Percentiles rank a stretch among this genome's conserved stretches.
Evolutionary conservation across 1,140 invertebrate genomes (phyloP).

Genomic region (Caligus rogercresseyi): DNA sequence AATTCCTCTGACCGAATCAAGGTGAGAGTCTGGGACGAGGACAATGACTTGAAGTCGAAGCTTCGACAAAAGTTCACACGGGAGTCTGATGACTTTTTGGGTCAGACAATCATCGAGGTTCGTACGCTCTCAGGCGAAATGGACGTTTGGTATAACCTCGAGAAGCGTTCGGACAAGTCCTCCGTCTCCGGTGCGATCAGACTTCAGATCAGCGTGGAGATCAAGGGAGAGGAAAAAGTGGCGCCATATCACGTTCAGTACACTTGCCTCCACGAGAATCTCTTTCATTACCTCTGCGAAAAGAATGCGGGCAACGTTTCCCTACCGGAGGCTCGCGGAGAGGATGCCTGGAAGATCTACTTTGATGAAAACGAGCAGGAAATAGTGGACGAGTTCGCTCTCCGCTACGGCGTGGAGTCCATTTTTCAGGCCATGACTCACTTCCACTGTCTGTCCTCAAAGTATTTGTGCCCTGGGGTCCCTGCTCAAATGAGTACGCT

Average conservation of each 20-base stretch:
- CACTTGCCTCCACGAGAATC: conserved; percentile 96
- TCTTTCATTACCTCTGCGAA: conserved; percentile 94
- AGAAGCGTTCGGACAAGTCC: conserved; percentile 97
- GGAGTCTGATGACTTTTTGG: conserved; percentile 96
- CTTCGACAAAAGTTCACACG: conserved; percentile 85
- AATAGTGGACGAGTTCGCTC: conserved; percentile 98
- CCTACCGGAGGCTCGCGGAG: conserved; percentile 54
- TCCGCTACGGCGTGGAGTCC: conserved; percentile 98
- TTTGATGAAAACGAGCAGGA: conserved; percentile 95
- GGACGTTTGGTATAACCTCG: conserved; percentile 99
- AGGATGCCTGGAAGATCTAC: conserved; percentile 98
- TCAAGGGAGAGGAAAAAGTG: conserved; percentile 98
- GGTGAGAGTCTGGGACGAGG: conserved; percentile 99
- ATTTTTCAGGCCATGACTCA: conserved; percentile 99
- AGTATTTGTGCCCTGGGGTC: conserved; percentile 94
- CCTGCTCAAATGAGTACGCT: conserved; percentile 97
- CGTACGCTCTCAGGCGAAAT: conserved; percentile 94
- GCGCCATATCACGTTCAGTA: conserved; percentile 99
- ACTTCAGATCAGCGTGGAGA: conserved; percentile 97
- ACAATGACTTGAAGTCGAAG: conserved; percentile 97
- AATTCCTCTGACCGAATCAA: conserved; percentile 99
- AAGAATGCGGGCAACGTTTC: conserved; percentile 73
- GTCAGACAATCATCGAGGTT: conserved; percentile 97
- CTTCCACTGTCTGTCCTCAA: conserved; percentile 97
- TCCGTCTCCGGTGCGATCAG: conserved; percentile 96